Percentiles rank a stretch among this genome's conserved stretches.
phyloP scores from a whole-genome alignment of 2,888 invertebrate species.

The Plusia festucae region DNA sequence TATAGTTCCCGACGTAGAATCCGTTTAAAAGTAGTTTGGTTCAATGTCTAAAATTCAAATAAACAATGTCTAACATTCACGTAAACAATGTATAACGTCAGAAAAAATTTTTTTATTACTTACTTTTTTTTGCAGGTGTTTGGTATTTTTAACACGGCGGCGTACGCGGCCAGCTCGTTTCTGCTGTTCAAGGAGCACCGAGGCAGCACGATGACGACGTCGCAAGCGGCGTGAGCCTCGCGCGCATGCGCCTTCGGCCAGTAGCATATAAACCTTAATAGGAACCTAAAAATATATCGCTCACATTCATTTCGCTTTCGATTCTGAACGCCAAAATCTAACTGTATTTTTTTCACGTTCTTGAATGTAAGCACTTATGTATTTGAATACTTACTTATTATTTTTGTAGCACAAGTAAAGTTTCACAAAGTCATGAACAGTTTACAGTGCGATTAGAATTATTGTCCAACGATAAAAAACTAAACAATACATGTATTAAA shows the following conservation, averaged over 20 bases:
- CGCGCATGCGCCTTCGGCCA: conserved; percentile 45
- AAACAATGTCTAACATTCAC: no score
- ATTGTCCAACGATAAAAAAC: not conserved
- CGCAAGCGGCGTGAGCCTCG: conserved; percentile 62
- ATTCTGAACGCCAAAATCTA: conserved; percentile 55
- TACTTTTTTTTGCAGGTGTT: conserved; percentile 90
- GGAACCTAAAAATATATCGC: conserved; percentile 58
- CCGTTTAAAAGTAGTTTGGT: no score
- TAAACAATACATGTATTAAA: not conserved
- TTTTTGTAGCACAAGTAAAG: conserved; percentile 11
- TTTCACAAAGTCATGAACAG: not conserved
- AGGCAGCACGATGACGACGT: conserved; percentile 73
- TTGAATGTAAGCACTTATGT: conserved; percentile 51
- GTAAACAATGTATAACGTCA: no score
- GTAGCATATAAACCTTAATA: conserved; percentile 49
- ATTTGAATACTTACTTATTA: conserved; percentile 11
- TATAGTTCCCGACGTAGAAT: no score
- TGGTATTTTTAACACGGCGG: conserved; percentile 94
- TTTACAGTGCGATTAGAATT: not conserved
- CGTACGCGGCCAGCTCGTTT: conserved; percentile 93
- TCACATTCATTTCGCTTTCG: conserved; percentile 66
- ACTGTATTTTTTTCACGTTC: conserved; percentile 32
- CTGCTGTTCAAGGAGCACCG: conserved; percentile 93
- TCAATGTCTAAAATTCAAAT: no score
- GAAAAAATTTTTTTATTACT: not conserved